Conservation (phyloP, 53 echinoderm and acorn worm species). For the Astropecten irregularis region DNA sequence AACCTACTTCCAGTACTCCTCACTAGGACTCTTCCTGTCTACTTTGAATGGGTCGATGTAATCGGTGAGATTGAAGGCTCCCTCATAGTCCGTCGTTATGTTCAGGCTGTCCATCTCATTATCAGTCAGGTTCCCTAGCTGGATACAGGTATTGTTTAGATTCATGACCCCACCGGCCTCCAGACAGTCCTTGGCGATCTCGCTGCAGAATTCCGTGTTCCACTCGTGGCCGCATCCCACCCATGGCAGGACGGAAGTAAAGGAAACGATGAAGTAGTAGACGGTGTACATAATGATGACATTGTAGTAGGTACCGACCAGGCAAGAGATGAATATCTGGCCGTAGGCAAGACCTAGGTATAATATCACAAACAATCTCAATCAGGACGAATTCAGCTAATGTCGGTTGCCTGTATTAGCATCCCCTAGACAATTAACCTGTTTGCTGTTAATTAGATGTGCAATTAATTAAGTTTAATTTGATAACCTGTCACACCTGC, state of each 20-base stretch:
- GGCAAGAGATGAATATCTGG: slow-evolving; percentile 70
- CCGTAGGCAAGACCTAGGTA: slow-evolving; percentile 70
- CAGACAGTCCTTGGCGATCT: slow-evolving; percentile 64
- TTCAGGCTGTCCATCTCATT: slow-evolving; percentile 43
- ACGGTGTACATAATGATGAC: slow-evolving; percentile 77
- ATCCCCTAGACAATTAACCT: too few relatives aligned
- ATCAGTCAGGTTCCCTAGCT: slow-evolving; percentile 37
- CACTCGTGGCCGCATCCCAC: slow-evolving; percentile 67
- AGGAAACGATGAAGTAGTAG: slow-evolving; percentile 75
- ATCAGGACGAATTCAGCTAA: too few relatives aligned
- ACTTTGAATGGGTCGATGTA: slow-evolving; percentile 53
- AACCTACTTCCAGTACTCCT: slow-evolving; percentile 68
- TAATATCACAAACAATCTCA: background rate
- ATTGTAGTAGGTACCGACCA: slow-evolving; percentile 77
- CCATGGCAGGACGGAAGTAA: slow-evolving; percentile 67
- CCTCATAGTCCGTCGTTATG: background rate
- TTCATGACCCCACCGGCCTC: slow-evolving; percentile 65
- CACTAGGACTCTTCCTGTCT: slow-evolving; percentile 23
- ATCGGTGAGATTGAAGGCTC: background rate
- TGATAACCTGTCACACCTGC: too few relatives aligned
- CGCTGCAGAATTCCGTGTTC: slow-evolving; percentile 71
- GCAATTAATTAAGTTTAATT: too few relatives aligned
- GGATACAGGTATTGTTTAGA: slow-evolving; percentile 60
- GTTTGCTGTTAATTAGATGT: too few relatives aligned
- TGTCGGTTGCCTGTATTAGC: too few relatives aligned